These are phyloP conservation scores for Onychomys arenicola DNA, from an alignment of 2,797 vertebrate genomes.

Conservation along the genomic window DNA sequence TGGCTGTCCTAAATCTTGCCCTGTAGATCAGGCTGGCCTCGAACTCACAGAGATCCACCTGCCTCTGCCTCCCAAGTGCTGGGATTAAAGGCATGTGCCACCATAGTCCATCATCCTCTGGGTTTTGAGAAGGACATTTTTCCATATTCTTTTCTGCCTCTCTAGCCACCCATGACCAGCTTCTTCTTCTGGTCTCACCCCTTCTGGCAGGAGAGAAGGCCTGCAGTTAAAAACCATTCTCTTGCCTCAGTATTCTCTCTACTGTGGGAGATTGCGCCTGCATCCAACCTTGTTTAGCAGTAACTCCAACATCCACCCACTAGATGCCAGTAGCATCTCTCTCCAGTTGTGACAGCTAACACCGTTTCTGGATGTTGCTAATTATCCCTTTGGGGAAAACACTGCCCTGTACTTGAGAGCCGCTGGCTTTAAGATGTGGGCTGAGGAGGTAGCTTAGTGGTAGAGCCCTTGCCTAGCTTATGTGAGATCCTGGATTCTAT, in stretches of 20 bases:
- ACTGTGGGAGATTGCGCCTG: neutral
- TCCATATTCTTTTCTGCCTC: neutral
- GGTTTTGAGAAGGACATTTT: slow-evolving; percentile 23
- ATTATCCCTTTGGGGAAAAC: neutral
- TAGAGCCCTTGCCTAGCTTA: neutral
- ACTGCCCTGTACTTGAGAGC: neutral
- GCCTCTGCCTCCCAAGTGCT: neutral
- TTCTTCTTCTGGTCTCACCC: neutral
- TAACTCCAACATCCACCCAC: neutral
- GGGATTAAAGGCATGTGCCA: neutral
- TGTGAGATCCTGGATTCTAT: neutral
- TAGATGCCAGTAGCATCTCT: neutral
- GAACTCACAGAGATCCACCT: neutral
- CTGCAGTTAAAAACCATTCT: neutral
- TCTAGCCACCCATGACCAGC: neutral
- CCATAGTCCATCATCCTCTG: neutral
- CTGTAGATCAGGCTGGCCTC: neutral
- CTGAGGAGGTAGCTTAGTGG: neutral
- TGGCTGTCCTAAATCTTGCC: neutral
- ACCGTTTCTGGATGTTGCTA: neutral
- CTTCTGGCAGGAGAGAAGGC: neutral
- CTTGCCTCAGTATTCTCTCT: neutral
- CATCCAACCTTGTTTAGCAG: neutral
- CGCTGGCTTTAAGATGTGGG: neutral
- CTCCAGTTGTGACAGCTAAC: neutral